A percentile compares a stretch with the other conserved stretches of the same genome.
Evolutionary conservation across 2,113 vertebrate genomes (phyloP).

Genomic region (Phaethornis superciliosus): DNA sequence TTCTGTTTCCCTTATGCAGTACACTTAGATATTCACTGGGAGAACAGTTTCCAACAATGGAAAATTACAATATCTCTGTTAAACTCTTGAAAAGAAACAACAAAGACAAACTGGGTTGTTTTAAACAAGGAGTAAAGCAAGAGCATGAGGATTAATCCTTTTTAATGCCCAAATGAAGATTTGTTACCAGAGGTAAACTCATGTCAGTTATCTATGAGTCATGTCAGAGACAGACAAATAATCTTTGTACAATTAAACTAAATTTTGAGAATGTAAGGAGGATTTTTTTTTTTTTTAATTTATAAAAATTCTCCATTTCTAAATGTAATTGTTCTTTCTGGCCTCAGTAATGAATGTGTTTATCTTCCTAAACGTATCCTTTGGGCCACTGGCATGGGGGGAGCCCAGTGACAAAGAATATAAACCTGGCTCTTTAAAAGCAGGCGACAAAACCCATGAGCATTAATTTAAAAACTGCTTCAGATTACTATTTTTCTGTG

Average conservation of each 20-base stretch:
- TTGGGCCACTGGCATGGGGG: slow-evolving; percentile 20
- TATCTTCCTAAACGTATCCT: slow-evolving; percentile 41
- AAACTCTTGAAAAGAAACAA: not conserved
- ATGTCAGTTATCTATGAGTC: not conserved
- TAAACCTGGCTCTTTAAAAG: slow-evolving; percentile 39
- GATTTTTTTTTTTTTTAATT: slow-evolving; percentile 10
- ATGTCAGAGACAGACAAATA: not conserved
- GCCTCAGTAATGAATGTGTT: slow-evolving; percentile 1
- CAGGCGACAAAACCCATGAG: not conserved
- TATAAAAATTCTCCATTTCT: slow-evolving; percentile 18
- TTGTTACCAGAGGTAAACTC: not conserved
- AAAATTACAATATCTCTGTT: not conserved
- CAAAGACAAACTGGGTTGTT: not conserved
- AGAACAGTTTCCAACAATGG: not conserved
- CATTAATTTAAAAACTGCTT: not conserved
- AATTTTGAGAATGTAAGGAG: not conserved
- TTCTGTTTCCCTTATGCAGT: not conserved
- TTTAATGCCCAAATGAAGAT: not conserved
- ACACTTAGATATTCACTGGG: not conserved
- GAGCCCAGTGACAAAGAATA: slow-evolving; percentile 17
- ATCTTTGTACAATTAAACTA: not conserved
- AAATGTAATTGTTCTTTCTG: slow-evolving; percentile 51
- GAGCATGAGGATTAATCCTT: not conserved
- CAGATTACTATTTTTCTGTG: not conserved
- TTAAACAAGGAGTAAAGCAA: not conserved